phyloP scores from a whole-genome alignment of 2,797 vertebrate species.

The Erethizon dorsatum region DNA sequence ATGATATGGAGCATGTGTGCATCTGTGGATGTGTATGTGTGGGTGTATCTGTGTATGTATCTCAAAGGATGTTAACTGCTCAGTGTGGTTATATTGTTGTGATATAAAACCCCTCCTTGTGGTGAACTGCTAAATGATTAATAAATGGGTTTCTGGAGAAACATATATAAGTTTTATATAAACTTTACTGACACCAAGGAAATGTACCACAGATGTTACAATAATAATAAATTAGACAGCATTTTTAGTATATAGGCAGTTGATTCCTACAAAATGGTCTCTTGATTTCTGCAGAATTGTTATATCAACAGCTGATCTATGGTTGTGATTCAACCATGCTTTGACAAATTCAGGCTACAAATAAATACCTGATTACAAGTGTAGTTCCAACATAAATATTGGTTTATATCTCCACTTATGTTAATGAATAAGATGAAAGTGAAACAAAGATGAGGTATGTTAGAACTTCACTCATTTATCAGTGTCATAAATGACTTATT shows the following conservation, averaged over 20 bases:
- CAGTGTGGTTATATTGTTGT: neutral
- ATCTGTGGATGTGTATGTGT: neutral
- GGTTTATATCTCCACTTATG: neutral
- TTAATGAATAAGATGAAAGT: neutral
- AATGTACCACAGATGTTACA: neutral
- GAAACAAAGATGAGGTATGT: neutral
- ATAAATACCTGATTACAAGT: neutral
- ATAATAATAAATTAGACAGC: neutral
- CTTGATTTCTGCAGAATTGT: slow-evolving; percentile 11
- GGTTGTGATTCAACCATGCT: neutral
- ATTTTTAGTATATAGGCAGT: neutral
- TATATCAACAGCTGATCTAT: neutral
- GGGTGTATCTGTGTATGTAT: too few species aligned
- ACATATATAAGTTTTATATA: neutral
- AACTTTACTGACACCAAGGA: neutral
- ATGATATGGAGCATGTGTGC: neutral
- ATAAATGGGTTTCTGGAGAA: neutral
- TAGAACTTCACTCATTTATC: neutral
- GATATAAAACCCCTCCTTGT: neutral
- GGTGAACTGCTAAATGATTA: neutral
- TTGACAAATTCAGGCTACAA: neutral
- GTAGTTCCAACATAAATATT: neutral
- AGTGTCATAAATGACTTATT: neutral
- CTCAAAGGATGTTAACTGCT: neutral
- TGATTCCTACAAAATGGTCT: neutral